phyloP scores from a whole-genome alignment of 2,888 invertebrate species.

The Halocaridina rubra region DNA sequence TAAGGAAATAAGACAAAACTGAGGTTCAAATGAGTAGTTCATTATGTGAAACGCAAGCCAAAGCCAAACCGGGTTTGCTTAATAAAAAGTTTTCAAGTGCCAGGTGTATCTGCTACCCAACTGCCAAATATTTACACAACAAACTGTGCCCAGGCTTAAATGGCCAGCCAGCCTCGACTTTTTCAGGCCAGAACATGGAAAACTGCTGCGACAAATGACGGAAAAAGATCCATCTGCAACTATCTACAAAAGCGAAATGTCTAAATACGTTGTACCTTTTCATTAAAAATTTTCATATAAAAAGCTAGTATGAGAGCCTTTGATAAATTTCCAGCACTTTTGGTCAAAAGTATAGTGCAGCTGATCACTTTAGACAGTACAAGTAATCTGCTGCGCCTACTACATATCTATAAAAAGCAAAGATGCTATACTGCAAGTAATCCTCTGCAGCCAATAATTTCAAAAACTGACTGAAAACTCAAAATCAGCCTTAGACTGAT shows the following conservation, averaged over 20 bases:
- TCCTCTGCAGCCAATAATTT: too few relatives aligned
- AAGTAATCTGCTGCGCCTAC: too few relatives aligned
- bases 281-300: not conserved
- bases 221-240: not conserved
- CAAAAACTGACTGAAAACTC: too few relatives aligned
- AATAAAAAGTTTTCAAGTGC: slow-evolving; percentile 31
- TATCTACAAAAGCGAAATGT: not conserved
- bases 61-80: slow-evolving; percentile 32
- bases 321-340: too few relatives aligned
- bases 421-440: too few relatives aligned
- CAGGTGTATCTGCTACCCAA: slow-evolving; percentile 42
- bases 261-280: not conserved
- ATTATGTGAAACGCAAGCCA: slow-evolving; percentile 13
- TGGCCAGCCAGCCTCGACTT: not conserved
- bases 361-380: too few relatives aligned
- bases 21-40: too few relatives aligned
- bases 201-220: not conserved
- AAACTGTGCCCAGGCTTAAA: slow-evolving; percentile 27
- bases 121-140: slow-evolving; percentile 3
- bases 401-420: too few relatives aligned
- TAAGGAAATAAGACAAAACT: too few relatives aligned
- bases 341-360: too few relatives aligned
- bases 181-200: not conserved
- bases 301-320: too few relatives aligned
- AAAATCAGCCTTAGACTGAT: too few relatives aligned